Percentiles rank a stretch among this genome's conserved stretches.
Evolutionary conservation across 2,113 vertebrate genomes (phyloP).

Genomic region (Otus sunia): DNA sequence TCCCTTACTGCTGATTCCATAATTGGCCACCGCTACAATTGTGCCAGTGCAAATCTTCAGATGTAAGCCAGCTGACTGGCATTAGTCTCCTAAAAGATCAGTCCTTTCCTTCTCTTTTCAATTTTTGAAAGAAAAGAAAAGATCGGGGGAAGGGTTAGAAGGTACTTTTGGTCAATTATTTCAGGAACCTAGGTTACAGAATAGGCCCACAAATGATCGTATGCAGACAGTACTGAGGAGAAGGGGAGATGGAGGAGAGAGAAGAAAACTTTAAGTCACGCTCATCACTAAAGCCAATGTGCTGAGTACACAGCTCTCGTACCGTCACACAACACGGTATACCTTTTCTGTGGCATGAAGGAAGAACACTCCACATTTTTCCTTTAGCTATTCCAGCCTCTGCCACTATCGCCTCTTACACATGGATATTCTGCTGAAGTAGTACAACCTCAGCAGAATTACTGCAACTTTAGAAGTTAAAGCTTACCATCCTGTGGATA

Average conservation of each 20-base stretch:
- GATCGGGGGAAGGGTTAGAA: background rate
- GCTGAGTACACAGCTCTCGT: background rate
- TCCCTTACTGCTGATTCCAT: background rate
- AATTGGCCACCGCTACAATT: background rate
- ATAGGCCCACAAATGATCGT: background rate
- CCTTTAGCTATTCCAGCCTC: background rate
- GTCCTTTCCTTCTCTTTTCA: background rate
- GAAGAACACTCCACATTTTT: background rate
- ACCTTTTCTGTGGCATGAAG: background rate
- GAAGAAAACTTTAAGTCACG: background rate
- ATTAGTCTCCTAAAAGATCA: background rate
- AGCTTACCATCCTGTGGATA: background rate
- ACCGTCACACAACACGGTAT: background rate
- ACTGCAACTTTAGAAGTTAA: background rate
- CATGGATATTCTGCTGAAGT: background rate
- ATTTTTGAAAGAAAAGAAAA: background rate
- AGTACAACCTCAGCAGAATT: background rate
- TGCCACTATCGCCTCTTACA: background rate
- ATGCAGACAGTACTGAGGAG: background rate
- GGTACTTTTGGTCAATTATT: background rate
- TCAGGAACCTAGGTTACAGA: background rate
- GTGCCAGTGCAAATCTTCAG: background rate
- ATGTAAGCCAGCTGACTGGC: background rate
- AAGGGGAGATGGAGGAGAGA: background rate
- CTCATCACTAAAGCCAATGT: background rate